These are phyloP conservation scores for Antitype chi DNA, from an alignment of 2,888 invertebrate genomes.

Conservation along the genomic window DNA sequence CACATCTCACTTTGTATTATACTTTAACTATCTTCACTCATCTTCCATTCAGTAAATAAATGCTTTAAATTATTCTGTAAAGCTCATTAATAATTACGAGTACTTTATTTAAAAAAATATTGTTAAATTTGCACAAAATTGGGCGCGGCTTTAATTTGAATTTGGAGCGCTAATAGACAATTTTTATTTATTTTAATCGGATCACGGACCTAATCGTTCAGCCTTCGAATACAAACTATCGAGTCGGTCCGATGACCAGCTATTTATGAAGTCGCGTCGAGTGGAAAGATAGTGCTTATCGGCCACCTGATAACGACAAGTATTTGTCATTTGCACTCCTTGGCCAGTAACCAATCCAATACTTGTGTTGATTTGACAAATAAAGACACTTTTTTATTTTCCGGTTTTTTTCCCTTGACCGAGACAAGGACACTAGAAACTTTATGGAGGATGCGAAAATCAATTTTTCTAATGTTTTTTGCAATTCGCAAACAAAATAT, in stretches of 20 bases:
- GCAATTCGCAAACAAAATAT: too few species aligned
- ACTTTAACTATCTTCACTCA: conserved; percentile 65
- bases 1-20: conserved; percentile 77
- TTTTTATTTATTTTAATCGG: conserved; percentile 33
- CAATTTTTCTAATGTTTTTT: neutral
- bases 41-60: conserved; percentile 60
- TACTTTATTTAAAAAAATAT: neutral
- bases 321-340: conserved; percentile 84
- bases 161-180: conserved; percentile 46
- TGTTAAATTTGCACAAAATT: neutral
- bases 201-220: conserved; percentile 50
- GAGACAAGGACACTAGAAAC: conserved; percentile 42
- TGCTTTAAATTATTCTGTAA: neutral
- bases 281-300: conserved; percentile 83
- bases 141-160: conserved; percentile 52
- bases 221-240: conserved; percentile 73
- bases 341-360: conserved; percentile 70
- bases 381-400: conserved; percentile 51
- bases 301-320: conserved; percentile 82
- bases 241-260: conserved; percentile 72
- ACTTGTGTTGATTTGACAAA: conserved; percentile 68
- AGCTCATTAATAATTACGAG: neutral
- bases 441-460: neutral
- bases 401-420: conserved; percentile 66
- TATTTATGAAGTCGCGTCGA: conserved; percentile 81